Base-by-base conservation (phyloP, 2,888 invertebrate genomes). In the Helleia helle region DNA sequence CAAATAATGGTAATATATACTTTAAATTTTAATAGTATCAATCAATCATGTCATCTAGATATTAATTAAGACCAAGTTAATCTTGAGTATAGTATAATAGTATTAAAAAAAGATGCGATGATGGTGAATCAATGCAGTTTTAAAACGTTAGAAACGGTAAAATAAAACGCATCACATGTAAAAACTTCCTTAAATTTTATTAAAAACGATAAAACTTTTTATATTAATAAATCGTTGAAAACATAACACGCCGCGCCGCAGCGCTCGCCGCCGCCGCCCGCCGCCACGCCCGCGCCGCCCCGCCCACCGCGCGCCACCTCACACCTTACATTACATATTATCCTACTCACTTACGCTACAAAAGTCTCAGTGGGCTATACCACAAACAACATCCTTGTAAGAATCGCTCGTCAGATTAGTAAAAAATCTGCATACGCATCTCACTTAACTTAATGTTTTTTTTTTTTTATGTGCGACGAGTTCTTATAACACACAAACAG, bases 201-300 rank as follows among this genome's bases (percentile, higher is more conserved):
- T 79, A 71, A 55, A 77, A 80, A 79, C 68, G 62, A 72, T 76
- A 79, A 77, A 80, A 71, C 69, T 74, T 67, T 69, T 52, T 62
- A 64, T 64, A 65, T 55, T 65, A 61, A 58, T 65, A 59, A 58
- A 58, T 59, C 55, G 59, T 66, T 63, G 51, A 68, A 72, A 74
- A 76, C 75, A 59, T 75, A 79, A 79, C 79, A 71, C 29, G 38
- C 25, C 31, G 12, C 15, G 34, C 11, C 13, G 24, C 30, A 24
- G 39, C 30, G n/a, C n/a, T n/a, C n/a, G n/a, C n/a, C n/a, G 24
- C 39, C 18, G 29, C 13, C 13, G 14, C 12, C 18, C 29, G 39
- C 29, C 39, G 25, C 11, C 11, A 12, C 34, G 17, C 34, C 18
- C 11, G 18, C 12, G 22, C 12, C 13, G 13, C 28, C 17, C 11